These are phyloP conservation scores for Falco biarmicus DNA, from an alignment of 2,797 vertebrate genomes.

Conservation along the genomic window DNA sequence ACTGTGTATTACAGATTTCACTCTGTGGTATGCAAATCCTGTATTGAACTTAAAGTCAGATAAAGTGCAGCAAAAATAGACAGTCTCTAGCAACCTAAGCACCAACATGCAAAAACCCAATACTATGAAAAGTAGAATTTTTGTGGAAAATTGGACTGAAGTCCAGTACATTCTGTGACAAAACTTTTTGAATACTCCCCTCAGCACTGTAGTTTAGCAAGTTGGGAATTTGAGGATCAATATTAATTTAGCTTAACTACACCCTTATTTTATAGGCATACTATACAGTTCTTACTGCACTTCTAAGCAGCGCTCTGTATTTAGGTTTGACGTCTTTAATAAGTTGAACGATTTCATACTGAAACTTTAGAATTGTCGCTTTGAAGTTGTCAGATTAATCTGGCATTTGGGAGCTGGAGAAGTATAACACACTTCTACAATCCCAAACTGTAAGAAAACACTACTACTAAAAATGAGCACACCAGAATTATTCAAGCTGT, in stretches of 20 bases:
- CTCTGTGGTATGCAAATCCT: not conserved
- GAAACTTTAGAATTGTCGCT: not conserved
- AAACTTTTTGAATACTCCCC: not conserved
- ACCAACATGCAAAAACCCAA: not conserved
- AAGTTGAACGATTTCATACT: not conserved
- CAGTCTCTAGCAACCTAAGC: not conserved
- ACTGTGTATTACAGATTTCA: not conserved
- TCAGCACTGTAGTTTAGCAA: not conserved
- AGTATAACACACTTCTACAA: rapidly evolving
- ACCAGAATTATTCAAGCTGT: not conserved
- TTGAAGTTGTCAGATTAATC: not conserved
- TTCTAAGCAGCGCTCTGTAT: not conserved
- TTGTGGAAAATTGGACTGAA: not conserved
- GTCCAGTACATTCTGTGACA: not conserved
- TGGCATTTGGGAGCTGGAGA: not conserved
- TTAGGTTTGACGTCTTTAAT: not conserved
- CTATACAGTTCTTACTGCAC: not conserved
- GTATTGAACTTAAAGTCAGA: not conserved
- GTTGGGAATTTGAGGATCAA: not conserved
- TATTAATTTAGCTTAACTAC: not conserved
- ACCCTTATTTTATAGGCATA: not conserved
- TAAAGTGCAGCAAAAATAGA: not conserved
- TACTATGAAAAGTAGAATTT: not conserved
- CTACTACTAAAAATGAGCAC: not conserved
- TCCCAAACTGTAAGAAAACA: not conserved